Percentiles rank a stretch among this genome's conserved stretches.
Evolutionary conservation across 2,888 invertebrate genomes (phyloP).

Genomic region (Synergus gifuensis): DNA sequence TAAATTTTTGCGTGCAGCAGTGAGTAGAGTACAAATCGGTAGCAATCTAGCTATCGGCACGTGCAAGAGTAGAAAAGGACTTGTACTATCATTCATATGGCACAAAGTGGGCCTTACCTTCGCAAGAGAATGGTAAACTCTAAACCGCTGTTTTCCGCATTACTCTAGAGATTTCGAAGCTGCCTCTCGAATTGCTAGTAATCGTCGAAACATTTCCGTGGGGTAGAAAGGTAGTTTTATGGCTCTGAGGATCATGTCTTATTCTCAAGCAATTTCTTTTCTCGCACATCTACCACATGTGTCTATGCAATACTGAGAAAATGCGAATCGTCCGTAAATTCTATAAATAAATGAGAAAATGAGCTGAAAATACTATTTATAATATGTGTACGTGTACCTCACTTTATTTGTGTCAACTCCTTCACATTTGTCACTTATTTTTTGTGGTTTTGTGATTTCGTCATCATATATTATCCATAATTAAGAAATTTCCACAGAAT

Average conservation of each 20-base stretch:
- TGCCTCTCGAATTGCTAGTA: background rate
- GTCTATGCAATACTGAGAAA: background rate
- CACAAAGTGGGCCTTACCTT: constrained; percentile 20
- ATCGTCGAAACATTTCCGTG: constrained; percentile 12
- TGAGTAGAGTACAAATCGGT: constrained; percentile 34
- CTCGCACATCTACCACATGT: background rate
- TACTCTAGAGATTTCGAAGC: background rate
- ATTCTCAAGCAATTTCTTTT: constrained; percentile 4
- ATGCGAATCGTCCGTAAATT: background rate
- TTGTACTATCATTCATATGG: constrained; percentile 18
- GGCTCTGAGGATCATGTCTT: background rate
- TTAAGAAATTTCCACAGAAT: no score
- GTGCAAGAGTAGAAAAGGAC: constrained; percentile 27
- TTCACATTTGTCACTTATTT: no score
- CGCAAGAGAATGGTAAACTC: constrained; percentile 16
- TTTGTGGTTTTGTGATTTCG: no score
- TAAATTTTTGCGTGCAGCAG: constrained; percentile 41
- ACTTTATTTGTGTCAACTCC: no score
- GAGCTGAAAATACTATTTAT: no score
- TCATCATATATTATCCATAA: no score
- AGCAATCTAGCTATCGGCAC: constrained; percentile 32
- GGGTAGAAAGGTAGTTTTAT: constrained; percentile 21
- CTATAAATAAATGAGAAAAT: no score
- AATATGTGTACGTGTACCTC: no score
- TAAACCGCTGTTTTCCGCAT: constrained; percentile 41